Percentiles rank a stretch among this genome's conserved stretches.
Conservation (phyloP, 2,113 vertebrate species). For the Phrynocephalus versicolor region DNA sequence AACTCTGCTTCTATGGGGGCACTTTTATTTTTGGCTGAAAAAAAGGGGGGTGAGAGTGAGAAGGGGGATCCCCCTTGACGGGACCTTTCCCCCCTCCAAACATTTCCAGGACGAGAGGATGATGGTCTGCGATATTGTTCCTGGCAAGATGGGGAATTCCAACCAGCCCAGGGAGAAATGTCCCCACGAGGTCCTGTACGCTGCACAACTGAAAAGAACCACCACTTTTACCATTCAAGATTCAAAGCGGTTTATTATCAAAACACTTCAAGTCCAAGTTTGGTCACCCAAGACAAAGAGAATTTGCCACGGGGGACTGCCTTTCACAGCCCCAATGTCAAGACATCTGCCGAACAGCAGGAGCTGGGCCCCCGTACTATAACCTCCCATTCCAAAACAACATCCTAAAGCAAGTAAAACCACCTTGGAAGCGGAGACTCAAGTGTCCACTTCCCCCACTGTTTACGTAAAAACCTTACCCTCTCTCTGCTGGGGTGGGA, state of each 20-base stretch:
- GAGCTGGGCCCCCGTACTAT: not conserved
- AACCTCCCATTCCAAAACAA: not conserved
- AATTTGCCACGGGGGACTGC: not conserved
- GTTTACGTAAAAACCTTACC: not conserved
- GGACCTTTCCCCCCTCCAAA: too few relatives aligned
- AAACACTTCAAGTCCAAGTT: not conserved
- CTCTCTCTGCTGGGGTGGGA: too few relatives aligned
- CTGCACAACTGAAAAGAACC: not conserved
- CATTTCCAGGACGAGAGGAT: too few relatives aligned
- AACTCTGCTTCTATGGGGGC: too few relatives aligned
- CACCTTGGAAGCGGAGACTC: not conserved
- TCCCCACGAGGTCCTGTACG: not conserved
- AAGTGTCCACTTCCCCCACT: not conserved
- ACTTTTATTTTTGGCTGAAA: too few relatives aligned
- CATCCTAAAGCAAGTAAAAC: not conserved
- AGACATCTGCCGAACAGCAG: not conserved
- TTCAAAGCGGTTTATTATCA: slow-evolving; percentile 2
- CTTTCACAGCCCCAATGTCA: too few relatives aligned
- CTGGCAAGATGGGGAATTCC: too few relatives aligned
- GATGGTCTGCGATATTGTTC: too few relatives aligned
- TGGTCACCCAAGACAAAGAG: not conserved
- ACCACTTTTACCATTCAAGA: not conserved
- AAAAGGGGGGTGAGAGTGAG: too few relatives aligned
- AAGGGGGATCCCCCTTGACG: too few relatives aligned
- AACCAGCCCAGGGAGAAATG: not conserved